Evolutionary conservation across 2,113 vertebrate genomes (phyloP).

Genomic region (Poeciliopsis occidentalis): DNA sequence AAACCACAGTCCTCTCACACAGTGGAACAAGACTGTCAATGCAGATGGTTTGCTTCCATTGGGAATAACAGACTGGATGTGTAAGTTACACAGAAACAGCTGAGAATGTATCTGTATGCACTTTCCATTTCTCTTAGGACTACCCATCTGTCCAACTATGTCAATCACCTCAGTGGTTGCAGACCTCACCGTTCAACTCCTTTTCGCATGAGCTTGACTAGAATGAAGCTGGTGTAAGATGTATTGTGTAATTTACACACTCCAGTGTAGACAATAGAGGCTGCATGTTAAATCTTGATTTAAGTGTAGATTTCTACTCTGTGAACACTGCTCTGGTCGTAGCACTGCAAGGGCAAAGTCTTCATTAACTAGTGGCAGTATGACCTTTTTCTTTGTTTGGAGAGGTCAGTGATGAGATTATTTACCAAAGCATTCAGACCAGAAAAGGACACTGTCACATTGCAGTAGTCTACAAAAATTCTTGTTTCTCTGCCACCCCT

Average conservation of each 20-base stretch:
- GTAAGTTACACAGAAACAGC: constrained; percentile 59
- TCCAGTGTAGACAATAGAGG: constrained; percentile 11
- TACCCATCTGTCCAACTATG: constrained; percentile 26
- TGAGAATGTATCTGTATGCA: constrained; percentile 50
- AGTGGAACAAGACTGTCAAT: constrained; percentile 70
- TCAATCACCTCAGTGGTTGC: constrained; percentile 35
- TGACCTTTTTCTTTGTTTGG: not conserved
- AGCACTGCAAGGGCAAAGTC: not conserved
- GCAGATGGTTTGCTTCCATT: constrained; percentile 62
- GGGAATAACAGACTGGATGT: constrained; percentile 58
- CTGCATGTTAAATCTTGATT: constrained; percentile 17
- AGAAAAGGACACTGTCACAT: not conserved
- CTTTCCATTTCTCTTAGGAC: constrained; percentile 34
- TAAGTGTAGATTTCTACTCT: not conserved
- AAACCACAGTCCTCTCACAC: constrained; percentile 53
- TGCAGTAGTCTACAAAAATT: not conserved
- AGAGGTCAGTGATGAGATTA: not conserved
- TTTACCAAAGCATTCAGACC: not conserved
- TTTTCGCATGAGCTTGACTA: not conserved
- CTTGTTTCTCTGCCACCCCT: not conserved
- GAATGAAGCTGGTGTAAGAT: constrained; percentile 21
- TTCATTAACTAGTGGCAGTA: not conserved
- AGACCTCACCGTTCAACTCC: constrained; percentile 1
- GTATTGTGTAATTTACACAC: constrained; percentile 31
- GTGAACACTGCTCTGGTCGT: not conserved